Conservation (phyloP, 2,113 vertebrate species). For the Pterocles orientalis region DNA sequence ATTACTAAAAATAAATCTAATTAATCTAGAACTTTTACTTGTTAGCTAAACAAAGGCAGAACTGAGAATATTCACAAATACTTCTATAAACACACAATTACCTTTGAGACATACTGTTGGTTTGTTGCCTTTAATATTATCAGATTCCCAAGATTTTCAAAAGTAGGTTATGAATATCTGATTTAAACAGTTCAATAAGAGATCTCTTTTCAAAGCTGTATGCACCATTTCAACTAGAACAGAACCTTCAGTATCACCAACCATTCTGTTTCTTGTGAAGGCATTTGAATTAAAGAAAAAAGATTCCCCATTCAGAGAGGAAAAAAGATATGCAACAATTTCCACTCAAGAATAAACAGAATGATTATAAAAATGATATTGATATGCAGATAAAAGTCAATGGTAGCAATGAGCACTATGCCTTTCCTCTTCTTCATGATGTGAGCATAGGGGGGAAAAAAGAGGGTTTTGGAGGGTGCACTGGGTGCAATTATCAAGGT, state of each 20-base stretch:
- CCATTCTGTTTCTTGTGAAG: neutral
- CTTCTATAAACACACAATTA: neutral
- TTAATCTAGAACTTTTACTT: neutral
- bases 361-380: neutral
- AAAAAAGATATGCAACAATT: neutral
- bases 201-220: neutral
- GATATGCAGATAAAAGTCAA: neutral
- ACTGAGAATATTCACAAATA: neutral
- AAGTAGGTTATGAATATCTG: neutral
- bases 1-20: neutral
- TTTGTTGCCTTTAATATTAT: neutral
- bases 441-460: neutral
- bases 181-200: neutral
- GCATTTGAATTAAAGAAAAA: neutral
- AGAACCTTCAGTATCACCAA: neutral
- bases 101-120: neutral
- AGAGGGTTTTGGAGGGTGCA: neutral
- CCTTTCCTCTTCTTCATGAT: neutral
- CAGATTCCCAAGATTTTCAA: neutral
- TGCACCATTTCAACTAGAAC: neutral
- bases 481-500: neutral
- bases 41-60: neutral
- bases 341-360: neutral
- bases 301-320: neutral
- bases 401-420: neutral